Base-by-base conservation (phyloP, 2,113 vertebrate genomes). In the Pagrus major region DNA sequence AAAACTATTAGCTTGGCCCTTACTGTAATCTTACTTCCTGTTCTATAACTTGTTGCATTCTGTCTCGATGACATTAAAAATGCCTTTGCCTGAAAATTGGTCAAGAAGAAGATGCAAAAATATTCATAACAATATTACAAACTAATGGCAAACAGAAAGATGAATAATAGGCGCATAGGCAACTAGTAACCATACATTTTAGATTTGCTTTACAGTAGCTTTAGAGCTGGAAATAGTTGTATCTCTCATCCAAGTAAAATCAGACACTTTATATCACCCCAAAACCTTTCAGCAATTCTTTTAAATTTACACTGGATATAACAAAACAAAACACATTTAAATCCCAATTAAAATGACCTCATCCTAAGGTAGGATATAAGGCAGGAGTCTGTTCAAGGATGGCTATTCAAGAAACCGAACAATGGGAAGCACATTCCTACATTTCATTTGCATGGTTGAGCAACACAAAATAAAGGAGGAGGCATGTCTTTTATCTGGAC, bases 401-500 rank as follows among this genome's bases (percentile, higher is more conserved):
- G 23, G 12, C 9, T 20, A 33, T 33, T 55, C 7, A 35, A 35
- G 27, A 23, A 15, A 15, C 21, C 5, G 3, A 11, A 66, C 23
- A 44, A 63, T 35, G 18, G 29, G 56, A 33, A 54, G 54, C 23
- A 65, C 25, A 9, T 12, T 14, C 25, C 21, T 42, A 21, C 52
- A 29, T 52, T 41, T 49, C 25, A 72, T 72, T 72, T 46, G 33
- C 35, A 44, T 20, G 20, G 44, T 65, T 77, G 47, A 59, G 16
- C 10, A 7, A 11, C 27, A 71, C 29, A n/a, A n/a, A n/a, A n/a
- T n/a, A n/a, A n/a, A n/a, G n/a, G n/a, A n/a, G n/a, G n/a, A n/a
- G n/a, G n/a, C n/a, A 37, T 21, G 16, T 55, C 60, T 51, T 77
- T 67, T 60, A 77, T 54, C 67, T 37, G 6, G 11, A 52, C 14